Evolutionary conservation across 2,797 vertebrate species (phyloP).

Genomic region (Vespertilio murinus): DNA sequence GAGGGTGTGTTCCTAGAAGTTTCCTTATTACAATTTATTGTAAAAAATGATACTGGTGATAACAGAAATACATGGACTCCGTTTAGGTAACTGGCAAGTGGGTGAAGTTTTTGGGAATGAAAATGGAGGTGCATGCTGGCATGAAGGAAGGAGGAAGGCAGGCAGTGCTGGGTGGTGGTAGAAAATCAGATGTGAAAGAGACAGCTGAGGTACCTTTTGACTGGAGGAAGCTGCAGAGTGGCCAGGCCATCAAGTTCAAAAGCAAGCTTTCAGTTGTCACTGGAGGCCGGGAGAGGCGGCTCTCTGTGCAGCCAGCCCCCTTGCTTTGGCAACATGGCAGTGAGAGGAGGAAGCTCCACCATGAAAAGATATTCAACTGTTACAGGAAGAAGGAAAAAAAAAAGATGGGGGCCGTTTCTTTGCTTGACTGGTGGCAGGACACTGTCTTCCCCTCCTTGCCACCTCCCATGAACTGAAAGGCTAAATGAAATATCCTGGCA

Average conservation of each 20-base stretch:
- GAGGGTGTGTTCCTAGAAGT: background rate
- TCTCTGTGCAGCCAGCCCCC: background rate
- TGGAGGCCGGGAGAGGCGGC: background rate
- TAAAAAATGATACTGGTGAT: background rate
- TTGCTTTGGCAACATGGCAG: background rate
- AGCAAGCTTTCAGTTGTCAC: background rate
- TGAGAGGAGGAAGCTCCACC: no score
- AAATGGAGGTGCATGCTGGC: background rate
- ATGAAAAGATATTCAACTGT: background rate
- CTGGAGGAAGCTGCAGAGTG: background rate
- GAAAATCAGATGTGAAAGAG: background rate
- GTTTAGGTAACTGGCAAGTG: background rate
- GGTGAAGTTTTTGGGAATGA: background rate
- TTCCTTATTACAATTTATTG: background rate
- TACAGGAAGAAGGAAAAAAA: background rate
- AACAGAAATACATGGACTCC: background rate
- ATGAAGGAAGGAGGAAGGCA: background rate
- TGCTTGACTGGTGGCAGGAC: no score
- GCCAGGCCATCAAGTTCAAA: background rate
- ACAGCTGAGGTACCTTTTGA: background rate
- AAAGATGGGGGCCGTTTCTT: background rate
- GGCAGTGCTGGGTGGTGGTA: background rate
- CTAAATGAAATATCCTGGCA: background rate
- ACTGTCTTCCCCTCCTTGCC: accelerated
- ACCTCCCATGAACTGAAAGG: background rate